Base-by-base conservation (phyloP, 2,888 invertebrate genomes). In the Harmothoe impar region DNA sequence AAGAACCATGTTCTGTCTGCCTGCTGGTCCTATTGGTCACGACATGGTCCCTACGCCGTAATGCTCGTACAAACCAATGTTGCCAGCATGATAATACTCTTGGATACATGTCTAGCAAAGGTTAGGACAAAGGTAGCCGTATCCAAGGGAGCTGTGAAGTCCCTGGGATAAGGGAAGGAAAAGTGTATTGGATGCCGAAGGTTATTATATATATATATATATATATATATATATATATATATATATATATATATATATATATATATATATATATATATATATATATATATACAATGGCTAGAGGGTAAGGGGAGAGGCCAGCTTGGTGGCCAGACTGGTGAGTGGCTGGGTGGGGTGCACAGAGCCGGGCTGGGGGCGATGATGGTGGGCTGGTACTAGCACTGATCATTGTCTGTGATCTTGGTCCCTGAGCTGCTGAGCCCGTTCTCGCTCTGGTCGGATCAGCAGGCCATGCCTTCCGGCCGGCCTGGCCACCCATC, bases 381-480 rank as follows among this genome's bases (percentile, higher is more conserved):
- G 62, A 7, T 29, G 31, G 72, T 15, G 25, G 72, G 72, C 1
- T 15, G 72, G 72, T 3, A 25, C 72, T 29, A 72, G 72, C 62
- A 62, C 72, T 72, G 72, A 72, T 72, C 72, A 72, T n/a, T 72
- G 72, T 72, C 72, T 72, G 72, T 72, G 72, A 72, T 72, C 72
- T 72, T 72, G 72, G 72, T 29, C 72, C 25, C 31, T n/a, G 72
- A 72, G 31, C 72, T 72, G 62, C 62, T n/a, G 25, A 72, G 29
- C 72, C 25, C 31, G 29, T 72, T 20, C 62, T n/a, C 20, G 25
- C 3, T 25, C 25, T 29, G 29, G 29, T 23, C 25, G 25, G 72
- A 72, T 72, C 72, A 72, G 15, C 72, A 3, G 20, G 15, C 72
- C 25, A 72, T 72, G 72, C 72, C 72, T 72, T 72, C 72, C 72